Evolutionary conservation across 2,888 invertebrate species (phyloP), one percentile per base, ranked within the genome.

Genomic region (Lymantria dispar): DNA sequence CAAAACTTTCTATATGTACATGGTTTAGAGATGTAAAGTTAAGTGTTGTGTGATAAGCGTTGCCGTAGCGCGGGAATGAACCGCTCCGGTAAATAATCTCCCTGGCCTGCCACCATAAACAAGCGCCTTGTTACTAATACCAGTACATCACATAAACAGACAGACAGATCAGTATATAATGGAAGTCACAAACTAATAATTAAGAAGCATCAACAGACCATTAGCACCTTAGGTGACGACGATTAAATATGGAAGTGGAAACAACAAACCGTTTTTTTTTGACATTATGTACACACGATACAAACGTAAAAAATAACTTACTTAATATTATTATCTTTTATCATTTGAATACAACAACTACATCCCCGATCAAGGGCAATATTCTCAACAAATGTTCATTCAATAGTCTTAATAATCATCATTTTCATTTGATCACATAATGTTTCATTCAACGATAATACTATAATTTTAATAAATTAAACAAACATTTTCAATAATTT

Each of bases 301-400:
- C 88, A 90, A 89, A 91, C 89, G 91, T 91, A 90, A 90, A 91
- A 92, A 91, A 92, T 90, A 92, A 90, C 90, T 90, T 90, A 90
- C 89, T 89, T 90, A 87, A 87, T 87, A 90, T 91, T 89, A 91
- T 90, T 88, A 90, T 89, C 87, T 78, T 80, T 79, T 83, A 81
- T 83, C 80, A 85, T 90, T 87, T 83, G 90, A 88, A 85, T 90
- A 89, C 89, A 91, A 91, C 91, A 91, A 91, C 88, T 91, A 90
- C 86, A 80, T 83, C 87, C 89, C 74, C 83, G 72, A 77, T 62
- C 66, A 83, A 87, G 89, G 88, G 87, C 82, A 87, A 87, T 86
- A 88, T 87, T 83, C 71, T 85, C 86, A 91, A 90, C 90, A 91
- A 89, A 89, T 87, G 78, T 85, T 77, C 87, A 81, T 83, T 83